A percentile compares a stretch with the other conserved stretches of the same genome.
phyloP scores from a whole-genome alignment of 2,797 vertebrate species.

The Jordanella pulchra region DNA sequence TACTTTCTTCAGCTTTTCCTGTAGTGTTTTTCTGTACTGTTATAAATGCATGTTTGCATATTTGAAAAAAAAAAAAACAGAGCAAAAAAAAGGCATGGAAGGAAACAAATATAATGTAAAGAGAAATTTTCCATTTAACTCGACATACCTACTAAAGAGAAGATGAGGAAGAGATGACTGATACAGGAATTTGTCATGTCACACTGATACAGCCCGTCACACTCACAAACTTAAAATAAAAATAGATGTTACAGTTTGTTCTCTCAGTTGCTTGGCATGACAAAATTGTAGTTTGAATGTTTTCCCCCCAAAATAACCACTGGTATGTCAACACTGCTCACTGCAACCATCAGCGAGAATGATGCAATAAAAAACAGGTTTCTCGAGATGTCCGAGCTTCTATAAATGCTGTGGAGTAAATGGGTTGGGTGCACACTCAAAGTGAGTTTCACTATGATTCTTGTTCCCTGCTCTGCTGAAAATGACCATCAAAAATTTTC shows the following conservation, averaged over 20 bases:
- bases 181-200: neutral
- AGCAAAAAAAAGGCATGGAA: no score
- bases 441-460: neutral
- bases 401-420: neutral
- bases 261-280: neutral
- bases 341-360: neutral
- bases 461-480: neutral
- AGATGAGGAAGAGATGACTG: no score
- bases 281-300: neutral
- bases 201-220: neutral
- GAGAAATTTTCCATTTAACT: no score
- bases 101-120: no score
- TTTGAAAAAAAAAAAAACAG: no score
- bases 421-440: accelerated
- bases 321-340: no score
- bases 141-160: no score
- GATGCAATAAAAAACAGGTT: conserved; percentile 28
- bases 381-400: neutral
- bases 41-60: no score
- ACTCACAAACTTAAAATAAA: neutral
- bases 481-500: conserved; percentile 62
- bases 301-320: neutral
- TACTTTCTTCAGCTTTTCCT: no score
- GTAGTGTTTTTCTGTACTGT: no score
- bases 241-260: neutral